A percentile compares a stretch with the other conserved stretches of the same genome.
Conservation (phyloP, 2,888 invertebrate species). For the Blastobasis lacticolella region DNA sequence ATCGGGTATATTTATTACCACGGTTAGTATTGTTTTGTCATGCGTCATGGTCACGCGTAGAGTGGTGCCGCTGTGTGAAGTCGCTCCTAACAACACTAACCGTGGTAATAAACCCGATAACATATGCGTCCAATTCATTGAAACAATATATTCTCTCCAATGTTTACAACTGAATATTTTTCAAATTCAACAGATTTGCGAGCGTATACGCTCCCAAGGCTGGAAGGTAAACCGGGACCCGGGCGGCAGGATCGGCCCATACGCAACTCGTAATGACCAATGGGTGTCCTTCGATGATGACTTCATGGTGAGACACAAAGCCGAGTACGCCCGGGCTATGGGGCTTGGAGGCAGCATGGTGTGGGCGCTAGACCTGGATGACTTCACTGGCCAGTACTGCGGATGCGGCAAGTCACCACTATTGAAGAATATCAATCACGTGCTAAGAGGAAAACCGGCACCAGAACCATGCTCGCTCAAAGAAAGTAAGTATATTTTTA, state of each 20-base stretch:
- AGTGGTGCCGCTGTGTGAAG: too few species aligned
- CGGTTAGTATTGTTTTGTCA: too few species aligned
- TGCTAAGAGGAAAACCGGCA: slow-evolving; percentile 79
- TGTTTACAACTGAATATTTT: background rate
- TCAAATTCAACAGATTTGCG: slow-evolving; percentile 79
- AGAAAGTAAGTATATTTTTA: slow-evolving; percentile 42
- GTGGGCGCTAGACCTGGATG: slow-evolving; percentile 92
- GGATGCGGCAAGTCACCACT: slow-evolving; percentile 88
- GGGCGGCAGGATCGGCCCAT: slow-evolving; percentile 89
- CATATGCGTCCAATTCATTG: too few species aligned
- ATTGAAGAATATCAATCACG: slow-evolving; percentile 85
- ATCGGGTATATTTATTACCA: too few species aligned
- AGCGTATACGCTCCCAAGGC: slow-evolving; percentile 81
- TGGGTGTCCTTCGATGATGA: slow-evolving; percentile 96
- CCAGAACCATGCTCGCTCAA: slow-evolving; percentile 70
- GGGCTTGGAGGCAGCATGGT: slow-evolving; percentile 91
- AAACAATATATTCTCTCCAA: too few species aligned
- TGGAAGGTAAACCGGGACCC: slow-evolving; percentile 87
- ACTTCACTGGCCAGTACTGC: slow-evolving; percentile 84
- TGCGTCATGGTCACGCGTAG: too few species aligned
- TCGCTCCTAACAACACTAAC: too few species aligned
- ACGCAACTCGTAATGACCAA: slow-evolving; percentile 87
- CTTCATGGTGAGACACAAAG: slow-evolving; percentile 87
- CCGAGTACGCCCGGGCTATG: slow-evolving; percentile 85
- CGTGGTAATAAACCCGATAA: too few species aligned